Evolutionary conservation across 2,797 vertebrate genomes (phyloP).

Genomic region (Myoxocephalus aenaeus): DNA sequence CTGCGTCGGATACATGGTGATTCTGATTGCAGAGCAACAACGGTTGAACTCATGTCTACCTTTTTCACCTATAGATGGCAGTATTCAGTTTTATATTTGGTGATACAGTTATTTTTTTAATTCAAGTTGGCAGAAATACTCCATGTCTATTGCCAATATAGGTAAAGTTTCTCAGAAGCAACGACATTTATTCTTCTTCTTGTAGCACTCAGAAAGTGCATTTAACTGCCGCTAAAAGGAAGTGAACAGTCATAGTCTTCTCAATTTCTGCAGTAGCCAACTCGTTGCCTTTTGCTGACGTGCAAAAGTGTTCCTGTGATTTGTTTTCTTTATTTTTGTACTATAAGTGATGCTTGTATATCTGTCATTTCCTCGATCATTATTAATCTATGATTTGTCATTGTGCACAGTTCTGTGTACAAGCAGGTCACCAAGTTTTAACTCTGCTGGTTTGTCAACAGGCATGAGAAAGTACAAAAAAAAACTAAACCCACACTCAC

Average conservation of each 20-base stretch:
- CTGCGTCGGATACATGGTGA: neutral
- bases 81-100: conserved; percentile 29
- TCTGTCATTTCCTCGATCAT: neutral
- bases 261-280: neutral
- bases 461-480: neutral
- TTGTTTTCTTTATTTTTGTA: neutral
- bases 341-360: neutral
- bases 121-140: neutral
- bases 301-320: neutral
- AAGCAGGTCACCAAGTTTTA: neutral
- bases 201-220: neutral
- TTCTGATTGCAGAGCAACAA: neutral
- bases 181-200: neutral
- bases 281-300: no score
- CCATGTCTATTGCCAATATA: neutral
- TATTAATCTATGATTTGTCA: neutral
- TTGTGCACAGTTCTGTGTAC: neutral
- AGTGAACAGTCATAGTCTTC: neutral
- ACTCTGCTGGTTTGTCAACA: neutral
- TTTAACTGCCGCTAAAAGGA: neutral
- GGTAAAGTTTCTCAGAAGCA: conserved; percentile 4
- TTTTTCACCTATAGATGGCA: conserved; percentile 54
- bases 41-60: neutral
- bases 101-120: neutral
- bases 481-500: neutral